Percentiles rank a stretch among this genome's conserved stretches.
phyloP scores from a whole-genome alignment of 1,140 invertebrate species.

The Aleiodes sp. region DNA sequence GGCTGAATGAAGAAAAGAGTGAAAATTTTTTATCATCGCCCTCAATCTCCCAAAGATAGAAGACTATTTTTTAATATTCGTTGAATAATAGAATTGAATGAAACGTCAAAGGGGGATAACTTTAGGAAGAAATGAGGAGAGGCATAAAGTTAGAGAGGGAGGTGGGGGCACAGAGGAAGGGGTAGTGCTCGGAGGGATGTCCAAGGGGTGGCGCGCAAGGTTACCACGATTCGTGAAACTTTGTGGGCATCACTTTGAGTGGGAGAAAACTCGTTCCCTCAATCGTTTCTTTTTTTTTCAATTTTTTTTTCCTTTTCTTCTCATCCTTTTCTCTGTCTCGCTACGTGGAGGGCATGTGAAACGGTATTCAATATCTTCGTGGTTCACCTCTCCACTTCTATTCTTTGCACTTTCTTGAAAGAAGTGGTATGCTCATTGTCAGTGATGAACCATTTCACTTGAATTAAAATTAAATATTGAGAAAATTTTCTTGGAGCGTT shows the following conservation, averaged over 20 bases:
- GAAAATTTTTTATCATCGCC: slow-evolving; percentile 22
- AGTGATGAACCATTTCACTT: neutral
- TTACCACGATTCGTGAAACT: neutral
- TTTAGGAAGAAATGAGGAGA: neutral
- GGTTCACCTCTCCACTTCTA: neutral
- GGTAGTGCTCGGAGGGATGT: neutral
- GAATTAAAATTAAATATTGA: neutral
- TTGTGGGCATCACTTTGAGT: neutral
- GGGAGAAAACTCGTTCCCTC: too few relatives aligned
- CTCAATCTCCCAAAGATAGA: slow-evolving; percentile 38
- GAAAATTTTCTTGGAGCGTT: neutral
- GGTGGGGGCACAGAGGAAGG: neutral
- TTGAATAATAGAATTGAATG: slow-evolving; percentile 46
- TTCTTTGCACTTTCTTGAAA: neutral
- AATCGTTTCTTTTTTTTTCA: too few relatives aligned
- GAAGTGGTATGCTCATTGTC: neutral
- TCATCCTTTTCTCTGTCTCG: slow-evolving; percentile 35
- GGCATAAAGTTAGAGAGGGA: neutral
- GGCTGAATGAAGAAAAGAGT: slow-evolving; percentile 28
- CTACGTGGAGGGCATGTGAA: slow-evolving; percentile 62
- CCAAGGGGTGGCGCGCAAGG: neutral
- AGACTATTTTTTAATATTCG: slow-evolving; percentile 62
- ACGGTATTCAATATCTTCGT: slow-evolving; percentile 60
- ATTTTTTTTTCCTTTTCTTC: neutral
- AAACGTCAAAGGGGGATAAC: neutral